Conservation (phyloP, 2,113 vertebrate genomes). For the Capreolus pygargus region DNA sequence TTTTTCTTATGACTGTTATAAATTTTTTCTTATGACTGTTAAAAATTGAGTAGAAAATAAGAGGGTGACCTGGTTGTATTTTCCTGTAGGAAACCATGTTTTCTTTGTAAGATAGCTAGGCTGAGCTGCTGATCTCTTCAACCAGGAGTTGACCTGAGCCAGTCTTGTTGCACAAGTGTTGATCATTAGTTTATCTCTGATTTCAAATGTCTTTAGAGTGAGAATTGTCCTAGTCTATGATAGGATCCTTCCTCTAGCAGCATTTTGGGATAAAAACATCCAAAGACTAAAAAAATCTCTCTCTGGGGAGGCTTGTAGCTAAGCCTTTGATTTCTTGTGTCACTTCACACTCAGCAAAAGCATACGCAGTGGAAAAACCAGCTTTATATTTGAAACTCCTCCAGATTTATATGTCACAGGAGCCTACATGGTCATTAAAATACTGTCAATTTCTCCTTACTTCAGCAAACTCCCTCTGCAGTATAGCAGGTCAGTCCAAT, state of each 20-base stretch:
- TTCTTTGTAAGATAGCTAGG: not conserved
- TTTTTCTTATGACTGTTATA: not conserved
- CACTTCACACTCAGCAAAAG: not conserved
- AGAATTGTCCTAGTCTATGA: not conserved
- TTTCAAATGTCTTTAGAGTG: not conserved
- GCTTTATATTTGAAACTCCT: not conserved
- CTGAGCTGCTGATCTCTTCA: not conserved
- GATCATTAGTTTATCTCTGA: not conserved
- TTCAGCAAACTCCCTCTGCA: not conserved
- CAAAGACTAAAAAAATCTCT: not conserved
- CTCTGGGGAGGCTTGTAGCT: not conserved
- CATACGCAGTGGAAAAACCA: not conserved
- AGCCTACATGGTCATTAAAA: not conserved
- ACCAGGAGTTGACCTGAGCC: not conserved
- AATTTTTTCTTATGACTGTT: not conserved
- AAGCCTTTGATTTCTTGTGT: not conserved
- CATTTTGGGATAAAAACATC: not conserved
- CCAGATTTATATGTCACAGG: not conserved
- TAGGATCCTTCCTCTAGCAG: not conserved
- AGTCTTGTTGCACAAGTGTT: not conserved
- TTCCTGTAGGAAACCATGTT: not conserved
- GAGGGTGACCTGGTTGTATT: not conserved
- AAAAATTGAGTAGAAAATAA: not conserved
- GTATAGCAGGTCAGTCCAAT: not conserved
- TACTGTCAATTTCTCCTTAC: not conserved